Percentiles rank a stretch among this genome's conserved stretches.
Conservation (phyloP, 2,888 invertebrate genomes). For the Metopia argyrocephala region DNA sequence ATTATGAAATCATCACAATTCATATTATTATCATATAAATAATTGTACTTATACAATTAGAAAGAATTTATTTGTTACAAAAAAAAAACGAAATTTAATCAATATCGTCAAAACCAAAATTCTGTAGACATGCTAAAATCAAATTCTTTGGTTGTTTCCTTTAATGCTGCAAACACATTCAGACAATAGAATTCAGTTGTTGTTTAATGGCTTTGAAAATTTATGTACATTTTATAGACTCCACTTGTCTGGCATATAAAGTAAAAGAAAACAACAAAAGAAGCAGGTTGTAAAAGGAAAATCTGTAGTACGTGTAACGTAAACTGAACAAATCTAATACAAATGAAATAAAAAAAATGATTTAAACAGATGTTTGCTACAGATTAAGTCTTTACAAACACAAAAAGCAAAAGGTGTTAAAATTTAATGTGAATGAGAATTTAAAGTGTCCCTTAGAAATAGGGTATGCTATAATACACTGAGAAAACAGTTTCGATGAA, state of each 20-base stretch:
- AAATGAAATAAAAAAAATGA: neutral
- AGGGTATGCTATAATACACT: no score
- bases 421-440: no score
- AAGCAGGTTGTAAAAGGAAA: neutral
- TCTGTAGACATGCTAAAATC: no score
- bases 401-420: neutral
- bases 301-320: neutral
- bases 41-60: no score
- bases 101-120: no score
- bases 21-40: no score
- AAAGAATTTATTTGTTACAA: no score
- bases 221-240: constrained; percentile 12
- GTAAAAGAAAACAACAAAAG: neutral
- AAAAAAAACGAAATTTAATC: no score
- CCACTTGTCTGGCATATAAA: neutral
- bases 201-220: constrained; percentile 6
- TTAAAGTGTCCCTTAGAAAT: no score
- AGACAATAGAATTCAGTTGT: neutral
- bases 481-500: no score
- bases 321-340: neutral
- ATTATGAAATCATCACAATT: no score
- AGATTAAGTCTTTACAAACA: neutral
- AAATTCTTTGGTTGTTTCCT: no score
- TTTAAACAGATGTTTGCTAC: neutral
- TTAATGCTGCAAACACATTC: neutral